phyloP scores from a whole-genome alignment of 2,888 invertebrate species.

The Lysandra bellargus region DNA sequence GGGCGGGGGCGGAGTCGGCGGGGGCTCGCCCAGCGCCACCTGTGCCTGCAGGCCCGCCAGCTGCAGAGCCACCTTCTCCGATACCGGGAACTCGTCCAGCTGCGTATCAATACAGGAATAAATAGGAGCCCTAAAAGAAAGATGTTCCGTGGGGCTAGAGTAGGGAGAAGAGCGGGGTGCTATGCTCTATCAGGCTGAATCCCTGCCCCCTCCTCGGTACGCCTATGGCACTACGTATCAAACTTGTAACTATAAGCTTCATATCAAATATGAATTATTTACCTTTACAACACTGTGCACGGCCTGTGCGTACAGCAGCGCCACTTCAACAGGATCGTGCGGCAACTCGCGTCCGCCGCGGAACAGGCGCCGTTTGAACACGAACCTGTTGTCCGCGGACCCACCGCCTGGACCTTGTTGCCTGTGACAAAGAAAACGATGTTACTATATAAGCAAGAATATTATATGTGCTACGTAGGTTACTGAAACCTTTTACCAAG shows the following conservation, averaged over 20 bases:
- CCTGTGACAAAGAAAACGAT: conserved; percentile 46
- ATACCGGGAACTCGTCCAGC: conserved; percentile 97
- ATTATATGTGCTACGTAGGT: too few relatives aligned
- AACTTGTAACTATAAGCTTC: too few relatives aligned
- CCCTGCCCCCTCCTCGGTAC: too few relatives aligned
- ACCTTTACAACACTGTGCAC: conserved; percentile 97
- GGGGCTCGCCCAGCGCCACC: conserved; percentile 93
- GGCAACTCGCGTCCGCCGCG: conserved; percentile 93
- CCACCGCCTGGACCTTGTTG: conserved; percentile 85
- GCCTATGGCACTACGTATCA: too few relatives aligned
- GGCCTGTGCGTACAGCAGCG: conserved; percentile 95
- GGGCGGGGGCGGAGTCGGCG: conserved; percentile 84
- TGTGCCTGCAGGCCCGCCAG: conserved; percentile 96
- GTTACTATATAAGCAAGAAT: background rate
- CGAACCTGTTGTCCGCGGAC: conserved; percentile 93
- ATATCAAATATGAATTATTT: too few relatives aligned
- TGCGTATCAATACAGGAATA: conserved; percentile 52
- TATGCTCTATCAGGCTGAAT: too few relatives aligned
- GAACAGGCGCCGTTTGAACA: conserved; percentile 94
- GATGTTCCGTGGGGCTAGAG: too few relatives aligned
- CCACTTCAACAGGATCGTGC: conserved; percentile 97
- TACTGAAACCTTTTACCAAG: too few relatives aligned
- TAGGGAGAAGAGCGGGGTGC: too few relatives aligned
- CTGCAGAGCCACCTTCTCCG: conserved; percentile 96
- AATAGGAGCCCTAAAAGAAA: too few relatives aligned